These are phyloP conservation scores for Pseudorasbora parva DNA, from an alignment of 2,113 vertebrate genomes.

Conservation along the genomic window DNA sequence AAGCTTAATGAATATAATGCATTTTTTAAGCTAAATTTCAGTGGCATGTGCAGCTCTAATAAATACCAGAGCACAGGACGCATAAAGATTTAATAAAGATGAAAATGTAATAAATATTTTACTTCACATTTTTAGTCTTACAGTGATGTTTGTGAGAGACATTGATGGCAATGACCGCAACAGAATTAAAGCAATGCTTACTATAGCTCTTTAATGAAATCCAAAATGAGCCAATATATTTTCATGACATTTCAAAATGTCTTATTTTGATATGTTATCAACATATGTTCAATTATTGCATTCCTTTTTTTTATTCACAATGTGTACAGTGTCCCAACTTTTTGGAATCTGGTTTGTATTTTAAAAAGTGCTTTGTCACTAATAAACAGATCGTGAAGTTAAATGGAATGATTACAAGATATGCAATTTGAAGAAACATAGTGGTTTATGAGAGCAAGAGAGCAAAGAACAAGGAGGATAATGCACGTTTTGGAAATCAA, in stretches of 20 bases:
- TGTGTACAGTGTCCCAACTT: too few relatives aligned
- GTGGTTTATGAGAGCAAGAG: not conserved
- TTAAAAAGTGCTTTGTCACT: too few relatives aligned
- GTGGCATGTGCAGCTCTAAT: constrained; percentile 7
- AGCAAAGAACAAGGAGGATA: not conserved
- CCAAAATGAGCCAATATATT: too few relatives aligned
- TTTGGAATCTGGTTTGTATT: too few relatives aligned
- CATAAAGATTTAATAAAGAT: not conserved
- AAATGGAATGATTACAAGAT: not conserved
- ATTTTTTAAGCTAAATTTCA: not conserved
- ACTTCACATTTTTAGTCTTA: not conserved
- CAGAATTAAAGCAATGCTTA: too few relatives aligned
- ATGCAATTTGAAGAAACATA: not conserved
- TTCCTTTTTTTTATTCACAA: too few relatives aligned
- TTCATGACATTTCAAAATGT: too few relatives aligned
- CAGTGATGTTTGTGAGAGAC: not conserved
- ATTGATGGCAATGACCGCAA: not conserved
- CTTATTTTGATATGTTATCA: too few relatives aligned
- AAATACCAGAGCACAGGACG: not conserved
- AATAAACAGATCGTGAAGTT: not conserved
- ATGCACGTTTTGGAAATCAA: constrained; percentile 22
- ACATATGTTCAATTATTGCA: too few relatives aligned
- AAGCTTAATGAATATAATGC: not conserved
- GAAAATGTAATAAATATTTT: not conserved
- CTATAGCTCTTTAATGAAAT: too few relatives aligned